phyloP scores from a whole-genome alignment of 2,113 vertebrate genomes.

The Rhadina sibilatrix region DNA sequence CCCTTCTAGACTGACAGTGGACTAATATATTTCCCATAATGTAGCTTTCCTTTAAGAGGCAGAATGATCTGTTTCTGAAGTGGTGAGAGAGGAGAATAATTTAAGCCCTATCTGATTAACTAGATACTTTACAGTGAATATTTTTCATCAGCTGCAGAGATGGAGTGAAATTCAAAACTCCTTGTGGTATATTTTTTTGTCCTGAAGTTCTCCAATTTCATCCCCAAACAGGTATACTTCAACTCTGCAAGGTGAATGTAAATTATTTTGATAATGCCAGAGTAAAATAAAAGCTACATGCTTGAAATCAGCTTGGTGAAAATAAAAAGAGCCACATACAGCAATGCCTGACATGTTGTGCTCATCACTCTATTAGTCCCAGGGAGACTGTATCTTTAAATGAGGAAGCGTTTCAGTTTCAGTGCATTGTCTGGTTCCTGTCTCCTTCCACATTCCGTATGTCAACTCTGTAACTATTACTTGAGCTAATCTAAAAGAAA shows the following conservation, averaged over 20 bases:
- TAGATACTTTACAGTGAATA: neutral
- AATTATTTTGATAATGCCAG: neutral
- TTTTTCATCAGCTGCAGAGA: neutral
- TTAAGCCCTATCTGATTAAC: neutral
- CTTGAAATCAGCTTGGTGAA: neutral
- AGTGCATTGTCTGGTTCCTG: constrained; percentile 16
- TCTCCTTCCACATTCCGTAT: neutral
- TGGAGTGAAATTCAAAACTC: neutral
- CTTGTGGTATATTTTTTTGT: neutral
- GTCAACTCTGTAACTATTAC: constrained; percentile 42
- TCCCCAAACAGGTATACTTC: neutral
- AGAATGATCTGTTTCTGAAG: neutral
- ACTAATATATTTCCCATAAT: neutral
- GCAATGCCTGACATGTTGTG: neutral
- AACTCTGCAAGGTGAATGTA: neutral
- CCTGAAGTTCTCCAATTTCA: neutral
- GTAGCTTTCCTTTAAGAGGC: neutral
- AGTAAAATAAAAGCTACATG: neutral
- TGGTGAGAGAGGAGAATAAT: neutral
- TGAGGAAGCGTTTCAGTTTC: neutral
- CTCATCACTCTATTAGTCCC: neutral
- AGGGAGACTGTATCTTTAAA: neutral
- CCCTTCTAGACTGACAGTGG: neutral
- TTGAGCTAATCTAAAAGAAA: constrained; percentile 54
- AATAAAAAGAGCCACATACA: neutral